A percentile compares a stretch with the other conserved stretches of the same genome.
These are phyloP conservation scores for Drosophila mayri DNA, from an alignment of 1,140 invertebrate species.

Conservation along the genomic window DNA sequence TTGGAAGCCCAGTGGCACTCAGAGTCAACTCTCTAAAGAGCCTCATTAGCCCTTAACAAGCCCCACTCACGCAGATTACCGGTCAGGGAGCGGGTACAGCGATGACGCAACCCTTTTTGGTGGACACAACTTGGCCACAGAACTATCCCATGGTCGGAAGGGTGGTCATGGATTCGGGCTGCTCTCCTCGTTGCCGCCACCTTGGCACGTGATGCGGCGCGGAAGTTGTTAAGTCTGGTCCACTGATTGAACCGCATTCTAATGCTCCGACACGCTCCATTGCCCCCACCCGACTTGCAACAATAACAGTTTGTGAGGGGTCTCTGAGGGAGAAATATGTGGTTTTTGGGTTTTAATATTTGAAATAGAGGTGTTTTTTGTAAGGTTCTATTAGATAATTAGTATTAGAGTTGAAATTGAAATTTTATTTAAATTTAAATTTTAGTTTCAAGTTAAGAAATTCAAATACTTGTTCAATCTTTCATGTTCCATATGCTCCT, in stretches of 20 bases:
- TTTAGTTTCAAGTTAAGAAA: neutral
- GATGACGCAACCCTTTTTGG: slow-evolving; percentile 60
- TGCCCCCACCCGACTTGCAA: slow-evolving; percentile 60
- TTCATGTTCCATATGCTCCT: neutral
- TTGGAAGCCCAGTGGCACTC: slow-evolving; percentile 34
- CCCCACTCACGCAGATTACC: slow-evolving; percentile 56
- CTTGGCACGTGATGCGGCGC: slow-evolving; percentile 64
- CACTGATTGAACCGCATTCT: slow-evolving; percentile 70
- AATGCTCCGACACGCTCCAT: slow-evolving; percentile 63
- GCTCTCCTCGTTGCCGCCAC: slow-evolving; percentile 10
- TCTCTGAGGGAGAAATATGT: neutral
- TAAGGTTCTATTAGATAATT: too few relatives aligned
- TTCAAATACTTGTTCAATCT: neutral
- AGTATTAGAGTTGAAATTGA: too few relatives aligned
- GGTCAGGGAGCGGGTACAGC: slow-evolving; percentile 2
- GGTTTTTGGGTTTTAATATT: neutral
- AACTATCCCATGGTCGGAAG: slow-evolving; percentile 41
- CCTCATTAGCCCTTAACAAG: slow-evolving; percentile 68
- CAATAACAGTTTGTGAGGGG: slow-evolving; percentile 24
- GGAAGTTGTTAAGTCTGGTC: slow-evolving; percentile 73
- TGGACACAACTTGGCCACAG: slow-evolving; percentile 27
- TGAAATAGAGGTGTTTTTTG: too few relatives aligned
- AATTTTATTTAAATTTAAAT: neutral
- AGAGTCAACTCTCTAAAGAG: slow-evolving; percentile 36
- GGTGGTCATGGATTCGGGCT: slow-evolving; percentile 4